Evolutionary conservation across 2,888 invertebrate species (phyloP), one percentile per base, ranked within the genome.

Genomic region (Scotopteryx bipunctaria): DNA sequence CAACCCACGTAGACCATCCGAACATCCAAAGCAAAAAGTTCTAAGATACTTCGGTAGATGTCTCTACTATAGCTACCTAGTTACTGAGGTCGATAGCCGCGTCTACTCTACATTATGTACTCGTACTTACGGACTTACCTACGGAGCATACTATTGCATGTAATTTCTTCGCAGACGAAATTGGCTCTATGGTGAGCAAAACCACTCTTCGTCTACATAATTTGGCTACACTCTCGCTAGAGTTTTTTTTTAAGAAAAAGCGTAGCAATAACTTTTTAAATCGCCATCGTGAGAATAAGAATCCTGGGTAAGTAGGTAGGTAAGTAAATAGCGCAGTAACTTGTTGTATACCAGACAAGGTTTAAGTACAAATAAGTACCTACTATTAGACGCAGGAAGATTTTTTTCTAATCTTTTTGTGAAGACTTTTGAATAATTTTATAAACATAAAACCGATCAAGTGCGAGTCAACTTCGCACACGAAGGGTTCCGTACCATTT

Each of bases 101-200:
- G 36, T 49, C 42, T 49, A 35, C 36, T 33, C 32, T 32, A 23
- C 32, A 19, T 19, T 31, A 33, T 13, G 17, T 32, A 31, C 27
- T 5, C 11, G 11, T 16, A 45, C 21, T 29, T 33, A n/a, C n/a
- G n/a, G 15, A 8, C 4, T 31, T 37, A 11, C 11, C n/a, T 9
- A 29, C 9, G 11, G 17, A 21, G 36, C 32, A 38, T 14, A 31
- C 19, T 37, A 3, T 16, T 42, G 37, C 29, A 16, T 15, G 23
- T 42, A 46, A 46, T 37, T 41, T 46, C 31, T 27, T 46, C 31
- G 25, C 32, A 42, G 37, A 37, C 25, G 19, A 36, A 45, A 52
- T 52, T 46, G 42, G 52, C 25, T 46, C 41, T 41, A 36, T 42
- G 42, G 27, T 32, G 46, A 32, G 42, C 46, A 31, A 46, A 37